Evolutionary conservation across 2,113 vertebrate species (phyloP), one percentile per base, ranked within the genome.

Genomic region (Eurystomus gularis): DNA sequence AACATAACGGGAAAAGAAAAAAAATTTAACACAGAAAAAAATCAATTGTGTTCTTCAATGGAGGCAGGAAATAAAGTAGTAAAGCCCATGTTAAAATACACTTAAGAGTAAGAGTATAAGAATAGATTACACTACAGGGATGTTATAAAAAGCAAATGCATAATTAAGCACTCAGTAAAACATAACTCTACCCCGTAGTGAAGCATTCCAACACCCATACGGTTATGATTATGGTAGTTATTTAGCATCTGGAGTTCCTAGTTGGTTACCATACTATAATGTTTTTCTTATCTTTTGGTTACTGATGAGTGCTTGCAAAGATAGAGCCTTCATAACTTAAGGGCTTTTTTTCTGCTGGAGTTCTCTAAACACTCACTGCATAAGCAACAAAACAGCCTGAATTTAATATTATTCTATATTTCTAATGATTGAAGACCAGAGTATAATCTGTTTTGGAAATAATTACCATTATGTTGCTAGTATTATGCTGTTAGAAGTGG

Each of bases 101-200:
- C 37, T 64, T 93, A 82, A 86, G 54, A 42, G 42, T 60, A 76
- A 55, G 81, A 73, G 40, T 92, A 57, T 40, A 86, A 51, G 46
- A 72, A 70, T 10, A 77, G 68, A 83, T 80, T 85, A 28, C 29
- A 40, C 92, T 96, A 51, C 46, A 83, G 54, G 46, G 58, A 73
- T 88, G 60, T 93, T 95, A 92, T 92, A 94, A 86, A 93, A 94
- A 76, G 87, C 81, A 95, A 95, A 95, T 42, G 26, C 55, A 42
- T 70, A 83, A 85, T 94, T 88, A 95, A 88, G 29, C 58, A 44
- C 82, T 91, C 78, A 81, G 46, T 94, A 88, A 86, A 93, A 70
- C 46, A 26, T 69, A 91, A 29, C 44, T 72, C 54, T 5, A 10
- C 55, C 58, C 58, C 28, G 9, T 46, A 70, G 71, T 66, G 92